Evolutionary conservation across 2,797 vertebrate species (phyloP), one percentile per base, ranked within the genome.

Genomic region (Xerus rutilus): DNA sequence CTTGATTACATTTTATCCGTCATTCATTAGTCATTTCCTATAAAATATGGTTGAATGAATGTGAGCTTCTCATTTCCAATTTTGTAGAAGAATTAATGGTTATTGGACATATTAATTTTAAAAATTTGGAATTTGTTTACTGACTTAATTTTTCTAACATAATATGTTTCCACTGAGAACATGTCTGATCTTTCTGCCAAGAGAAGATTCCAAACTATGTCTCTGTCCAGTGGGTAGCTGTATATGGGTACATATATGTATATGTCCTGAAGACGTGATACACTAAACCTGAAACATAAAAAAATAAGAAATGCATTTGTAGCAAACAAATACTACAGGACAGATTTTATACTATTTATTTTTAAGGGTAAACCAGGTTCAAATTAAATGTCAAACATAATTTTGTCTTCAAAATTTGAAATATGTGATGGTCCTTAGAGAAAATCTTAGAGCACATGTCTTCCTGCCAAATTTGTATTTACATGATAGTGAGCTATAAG

Each of bases 321-420:
- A 85, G 97, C 94, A 97, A 89, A 95, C 92, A 59, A 97, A 88
- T 92, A 88, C 32, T 94, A 95, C 62, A 97, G 91, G 84, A 86
- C 94, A 97, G 87, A 35, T 76, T 86, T 98, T 96, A 95, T 59
- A 1, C 91, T 96, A 97, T 96, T 97, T 98, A 98, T 98, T 98
- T 98, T 94, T 98, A 93, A 95, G 92, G 84, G 90, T 96, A 98
- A 98, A 81, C 87, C 95, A 94, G 81, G 91, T 96, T 98, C 93
- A 98, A 98, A 98, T 98, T 97, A 98, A 97, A 98, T 98, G 97
- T 98, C 98, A 98, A 98, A 97, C 91, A 96, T 96, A 98, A 98
- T 98, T 98, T 98, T 93, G n/a, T 91, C 54, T 95, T 97, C 93
- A 96, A 97, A 98, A 81, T 95, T 97, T 98, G 96, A 98, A 98